Evolutionary conservation across 2,113 vertebrate genomes (phyloP).

Genomic region (Cisticola juncidis): DNA sequence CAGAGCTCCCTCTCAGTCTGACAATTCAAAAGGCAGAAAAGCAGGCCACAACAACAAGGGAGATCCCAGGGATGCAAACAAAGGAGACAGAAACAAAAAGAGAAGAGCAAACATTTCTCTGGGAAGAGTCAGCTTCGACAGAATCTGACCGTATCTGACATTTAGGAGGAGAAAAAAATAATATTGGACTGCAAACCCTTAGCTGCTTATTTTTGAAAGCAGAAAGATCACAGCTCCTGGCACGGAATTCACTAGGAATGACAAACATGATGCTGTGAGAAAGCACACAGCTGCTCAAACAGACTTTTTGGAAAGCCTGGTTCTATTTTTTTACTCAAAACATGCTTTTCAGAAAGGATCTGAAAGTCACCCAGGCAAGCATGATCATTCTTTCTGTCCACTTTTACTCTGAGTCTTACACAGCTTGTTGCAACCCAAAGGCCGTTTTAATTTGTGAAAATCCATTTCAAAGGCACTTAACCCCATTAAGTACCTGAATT

Average conservation of each 20-base stretch:
- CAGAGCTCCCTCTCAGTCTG: background rate
- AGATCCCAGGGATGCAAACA: background rate
- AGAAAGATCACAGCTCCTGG: background rate
- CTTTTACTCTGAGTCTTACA: background rate
- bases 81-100: background rate
- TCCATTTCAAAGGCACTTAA: background rate
- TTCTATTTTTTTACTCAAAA: background rate
- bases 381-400: background rate
- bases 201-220: background rate
- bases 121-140: background rate
- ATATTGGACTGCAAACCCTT: background rate
- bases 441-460: background rate
- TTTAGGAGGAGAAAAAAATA: background rate
- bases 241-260: background rate
- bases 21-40: background rate
- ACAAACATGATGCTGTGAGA: background rate
- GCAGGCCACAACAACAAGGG: background rate
- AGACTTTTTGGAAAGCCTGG: background rate
- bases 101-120: background rate
- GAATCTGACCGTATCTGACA: background rate
- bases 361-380: background rate
- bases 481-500: background rate
- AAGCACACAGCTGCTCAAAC: slow-evolving; percentile 38
- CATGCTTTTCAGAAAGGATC: background rate
- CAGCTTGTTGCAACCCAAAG: background rate